A percentile compares a stretch with the other conserved stretches of the same genome.
Conservation (phyloP, 1,140 invertebrate genomes). For the Drosophila novamexicana region DNA sequence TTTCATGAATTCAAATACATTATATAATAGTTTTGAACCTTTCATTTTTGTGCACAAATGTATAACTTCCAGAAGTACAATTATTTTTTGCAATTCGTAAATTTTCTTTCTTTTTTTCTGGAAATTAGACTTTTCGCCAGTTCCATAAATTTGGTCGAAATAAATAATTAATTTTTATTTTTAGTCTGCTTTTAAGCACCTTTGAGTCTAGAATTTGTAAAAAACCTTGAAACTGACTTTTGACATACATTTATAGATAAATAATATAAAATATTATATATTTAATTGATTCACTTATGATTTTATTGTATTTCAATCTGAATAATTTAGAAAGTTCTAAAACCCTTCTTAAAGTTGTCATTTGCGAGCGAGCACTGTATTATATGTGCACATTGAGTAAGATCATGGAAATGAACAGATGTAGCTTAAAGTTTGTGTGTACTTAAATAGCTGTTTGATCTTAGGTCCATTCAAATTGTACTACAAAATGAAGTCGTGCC, state of each 20-base stretch:
- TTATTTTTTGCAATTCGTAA: too few species aligned
- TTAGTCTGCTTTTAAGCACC: too few species aligned
- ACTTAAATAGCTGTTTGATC: slow-evolving; percentile 7
- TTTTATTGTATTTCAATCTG: background rate
- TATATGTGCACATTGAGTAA: background rate
- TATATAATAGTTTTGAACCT: too few species aligned
- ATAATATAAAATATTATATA: background rate
- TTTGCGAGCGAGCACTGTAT: background rate
- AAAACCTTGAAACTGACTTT: background rate
- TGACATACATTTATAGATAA: background rate
- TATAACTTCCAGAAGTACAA: too few species aligned
- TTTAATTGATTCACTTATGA: background rate
- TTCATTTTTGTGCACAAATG: too few species aligned
- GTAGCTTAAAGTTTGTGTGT: background rate
- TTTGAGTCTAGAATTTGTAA: too few species aligned
- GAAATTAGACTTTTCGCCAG: too few species aligned
- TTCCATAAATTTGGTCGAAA: too few species aligned
- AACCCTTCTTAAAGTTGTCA: background rate
- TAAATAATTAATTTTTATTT: too few species aligned
- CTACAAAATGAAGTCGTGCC: background rate
- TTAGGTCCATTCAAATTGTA: background rate
- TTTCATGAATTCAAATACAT: too few species aligned
- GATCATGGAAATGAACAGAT: slow-evolving; percentile 4
- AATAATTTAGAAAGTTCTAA: too few species aligned
- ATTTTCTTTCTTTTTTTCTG: too few species aligned